Evolutionary conservation across 2,797 vertebrate species (phyloP).

Genomic region (Pteronotus mesoamericanus): DNA sequence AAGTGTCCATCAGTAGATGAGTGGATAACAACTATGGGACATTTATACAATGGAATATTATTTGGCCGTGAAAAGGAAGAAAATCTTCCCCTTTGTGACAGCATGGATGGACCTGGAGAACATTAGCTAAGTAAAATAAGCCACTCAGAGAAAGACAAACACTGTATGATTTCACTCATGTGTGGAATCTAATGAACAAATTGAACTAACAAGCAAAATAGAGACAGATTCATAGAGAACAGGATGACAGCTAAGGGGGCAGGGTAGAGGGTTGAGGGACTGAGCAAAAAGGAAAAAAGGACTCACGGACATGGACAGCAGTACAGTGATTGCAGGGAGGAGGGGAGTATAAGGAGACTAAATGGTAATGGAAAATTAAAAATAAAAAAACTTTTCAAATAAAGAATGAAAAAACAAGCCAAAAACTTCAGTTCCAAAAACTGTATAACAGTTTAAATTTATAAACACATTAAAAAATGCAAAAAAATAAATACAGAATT

Average conservation of each 20-base stretch:
- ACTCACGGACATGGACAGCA: neutral
- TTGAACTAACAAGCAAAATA: neutral
- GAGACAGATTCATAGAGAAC: neutral
- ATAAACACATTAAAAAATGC: neutral
- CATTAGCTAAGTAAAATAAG: neutral
- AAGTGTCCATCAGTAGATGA: neutral
- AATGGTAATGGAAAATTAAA: neutral
- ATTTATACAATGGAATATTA: neutral
- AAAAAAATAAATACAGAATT: neutral
- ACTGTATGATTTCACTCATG: neutral
- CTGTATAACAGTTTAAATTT: neutral
- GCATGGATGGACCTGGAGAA: neutral
- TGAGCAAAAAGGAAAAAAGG: neutral
- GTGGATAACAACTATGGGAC: neutral
- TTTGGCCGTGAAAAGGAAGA: neutral
- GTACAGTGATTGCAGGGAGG: neutral
- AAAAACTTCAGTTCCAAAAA: neutral
- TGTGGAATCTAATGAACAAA: neutral
- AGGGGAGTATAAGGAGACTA: neutral
- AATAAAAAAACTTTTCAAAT: neutral
- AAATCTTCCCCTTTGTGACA: neutral
- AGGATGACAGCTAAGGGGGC: neutral
- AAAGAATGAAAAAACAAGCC: neutral
- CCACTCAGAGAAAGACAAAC: neutral
- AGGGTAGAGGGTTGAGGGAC: neutral